Conservation (phyloP, 2,888 invertebrate species). For the Gandaritis pyraliata region DNA sequence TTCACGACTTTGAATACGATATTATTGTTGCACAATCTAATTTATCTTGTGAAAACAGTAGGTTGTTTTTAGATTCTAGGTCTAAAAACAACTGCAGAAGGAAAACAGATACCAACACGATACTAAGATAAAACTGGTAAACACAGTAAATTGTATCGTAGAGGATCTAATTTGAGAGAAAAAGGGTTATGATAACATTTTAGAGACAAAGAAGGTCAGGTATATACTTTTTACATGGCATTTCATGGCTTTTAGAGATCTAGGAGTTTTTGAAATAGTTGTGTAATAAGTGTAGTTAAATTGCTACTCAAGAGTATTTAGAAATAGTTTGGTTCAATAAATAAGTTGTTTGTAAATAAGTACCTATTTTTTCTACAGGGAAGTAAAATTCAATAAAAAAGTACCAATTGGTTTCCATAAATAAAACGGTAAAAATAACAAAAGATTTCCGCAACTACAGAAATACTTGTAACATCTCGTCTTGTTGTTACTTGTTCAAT, state of each 20-base stretch:
- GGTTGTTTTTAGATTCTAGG: slow-evolving; percentile 16
- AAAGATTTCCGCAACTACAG: slow-evolving; percentile 30
- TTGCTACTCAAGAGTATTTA: too few species aligned
- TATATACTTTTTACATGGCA: too few species aligned
- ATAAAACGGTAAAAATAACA: slow-evolving; percentile 31
- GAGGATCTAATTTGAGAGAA: not conserved
- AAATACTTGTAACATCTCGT: slow-evolving; percentile 20
- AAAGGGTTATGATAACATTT: not conserved
- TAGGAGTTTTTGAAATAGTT: too few species aligned
- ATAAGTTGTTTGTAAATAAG: not conserved
- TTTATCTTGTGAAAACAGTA: slow-evolving; percentile 19
- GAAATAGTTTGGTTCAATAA: too few species aligned
- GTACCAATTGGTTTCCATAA: slow-evolving; percentile 26
- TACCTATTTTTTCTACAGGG: not conserved
- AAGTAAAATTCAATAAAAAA: slow-evolving; percentile 18
- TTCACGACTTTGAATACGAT: slow-evolving; percentile 12
- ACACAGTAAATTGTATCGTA: not conserved
- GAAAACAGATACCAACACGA: slow-evolving; percentile 24
- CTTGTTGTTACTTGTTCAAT: slow-evolving; percentile 16
- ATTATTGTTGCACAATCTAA: slow-evolving; percentile 23
- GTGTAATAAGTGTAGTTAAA: too few species aligned
- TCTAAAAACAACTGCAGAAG: slow-evolving; percentile 23
- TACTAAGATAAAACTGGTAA: slow-evolving; percentile 23
- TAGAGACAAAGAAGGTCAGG: too few species aligned
- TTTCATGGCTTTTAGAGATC: too few species aligned